phyloP scores from a whole-genome alignment of 2,113 vertebrate species.

The Megaleporinus macrocephalus region DNA sequence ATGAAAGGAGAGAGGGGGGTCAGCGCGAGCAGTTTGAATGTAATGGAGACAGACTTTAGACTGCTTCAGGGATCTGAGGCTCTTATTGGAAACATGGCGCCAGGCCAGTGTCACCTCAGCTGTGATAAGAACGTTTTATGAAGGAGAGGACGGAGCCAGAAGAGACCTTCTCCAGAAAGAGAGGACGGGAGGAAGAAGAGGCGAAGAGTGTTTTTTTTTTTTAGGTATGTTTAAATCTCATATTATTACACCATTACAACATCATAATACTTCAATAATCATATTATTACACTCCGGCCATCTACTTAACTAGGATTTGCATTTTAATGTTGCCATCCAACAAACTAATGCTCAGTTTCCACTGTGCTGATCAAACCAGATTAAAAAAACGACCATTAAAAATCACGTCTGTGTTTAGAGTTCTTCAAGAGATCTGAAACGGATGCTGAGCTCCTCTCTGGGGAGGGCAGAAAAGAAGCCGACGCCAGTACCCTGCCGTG shows the following conservation, averaged over 20 bases:
- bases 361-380: neutral
- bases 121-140: conserved; percentile 66
- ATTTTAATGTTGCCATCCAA: neutral
- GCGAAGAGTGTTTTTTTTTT: neutral
- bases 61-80: conserved; percentile 72
- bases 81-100: conserved; percentile 75
- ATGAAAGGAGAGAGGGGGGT: conserved; percentile 67
- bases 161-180: neutral
- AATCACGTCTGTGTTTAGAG: neutral
- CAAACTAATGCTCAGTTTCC: neutral
- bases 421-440: neutral
- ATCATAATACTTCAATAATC: no score
- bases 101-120: conserved; percentile 69
- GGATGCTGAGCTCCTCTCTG: neutral
- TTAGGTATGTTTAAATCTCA: neutral
- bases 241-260: neutral
- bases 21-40: conserved; percentile 68
- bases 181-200: conserved; percentile 4
- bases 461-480: neutral
- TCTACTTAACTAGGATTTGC: neutral
- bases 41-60: conserved; percentile 77
- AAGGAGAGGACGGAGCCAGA: conserved; percentile 34
- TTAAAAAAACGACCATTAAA: neutral
- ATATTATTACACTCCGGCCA: neutral
- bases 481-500: neutral